Percentiles rank a stretch among this genome's conserved stretches.
These are phyloP conservation scores for Neodiprion pinetum DNA, from an alignment of 1,140 invertebrate genomes.

Conservation along the genomic window DNA sequence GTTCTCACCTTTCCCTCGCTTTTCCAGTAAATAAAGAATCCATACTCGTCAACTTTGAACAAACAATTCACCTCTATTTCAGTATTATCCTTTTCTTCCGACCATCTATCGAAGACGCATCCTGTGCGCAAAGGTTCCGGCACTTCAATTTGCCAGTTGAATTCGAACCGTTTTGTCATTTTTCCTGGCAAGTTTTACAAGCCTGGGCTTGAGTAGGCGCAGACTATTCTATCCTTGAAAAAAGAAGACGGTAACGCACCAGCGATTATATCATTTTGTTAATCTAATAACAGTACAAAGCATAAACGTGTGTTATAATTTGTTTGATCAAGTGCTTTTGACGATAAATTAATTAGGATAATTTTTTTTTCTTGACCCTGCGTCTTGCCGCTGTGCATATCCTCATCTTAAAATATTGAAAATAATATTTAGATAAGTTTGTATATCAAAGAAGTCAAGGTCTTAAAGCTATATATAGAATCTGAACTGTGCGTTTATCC, in stretches of 20 bases:
- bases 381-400: no score
- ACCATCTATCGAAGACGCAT: conserved; percentile 92
- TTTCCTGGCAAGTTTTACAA: conserved; percentile 29
- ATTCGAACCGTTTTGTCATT: conserved; percentile 99
- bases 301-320: no score
- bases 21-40: conserved; percentile 99
- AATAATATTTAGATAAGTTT: conserved; percentile 1
- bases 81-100: conserved; percentile 92
- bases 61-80: conserved; percentile 87
- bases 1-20: conserved; percentile 87
- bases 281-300: no score
- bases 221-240: neutral
- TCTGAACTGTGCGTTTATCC: neutral
- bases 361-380: no score
- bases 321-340: no score
- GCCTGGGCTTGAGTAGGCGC: neutral
- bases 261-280: no score
- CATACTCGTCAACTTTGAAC: conserved; percentile 97
- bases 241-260: no score
- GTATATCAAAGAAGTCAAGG: neutral
- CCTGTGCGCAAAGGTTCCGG: conserved; percentile 87
- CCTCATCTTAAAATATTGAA: neutral
- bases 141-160: conserved; percentile 96
- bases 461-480: neutral
- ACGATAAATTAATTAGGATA: no score